These are phyloP conservation scores for Cyprinodon variegatus DNA, from an alignment of 2,113 vertebrate genomes.

Conservation along the genomic window DNA sequence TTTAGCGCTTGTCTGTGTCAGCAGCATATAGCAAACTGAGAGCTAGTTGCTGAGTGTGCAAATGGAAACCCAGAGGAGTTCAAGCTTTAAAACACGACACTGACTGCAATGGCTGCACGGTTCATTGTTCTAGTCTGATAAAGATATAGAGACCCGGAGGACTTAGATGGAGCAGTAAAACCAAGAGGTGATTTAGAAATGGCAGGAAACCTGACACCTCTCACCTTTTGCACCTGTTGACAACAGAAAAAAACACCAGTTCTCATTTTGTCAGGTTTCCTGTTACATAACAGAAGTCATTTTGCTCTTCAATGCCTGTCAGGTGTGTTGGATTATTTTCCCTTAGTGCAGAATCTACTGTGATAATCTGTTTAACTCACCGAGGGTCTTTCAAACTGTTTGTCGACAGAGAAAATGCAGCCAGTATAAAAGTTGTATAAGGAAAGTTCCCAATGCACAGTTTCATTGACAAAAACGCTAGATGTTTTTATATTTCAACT, in stretches of 20 bases:
- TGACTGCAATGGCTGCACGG: slow-evolving; percentile 54
- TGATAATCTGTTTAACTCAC: not conserved
- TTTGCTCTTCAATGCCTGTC: slow-evolving; percentile 23
- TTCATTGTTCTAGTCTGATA: slow-evolving; percentile 52
- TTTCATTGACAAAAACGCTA: not conserved
- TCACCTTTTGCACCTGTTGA: slow-evolving; percentile 21
- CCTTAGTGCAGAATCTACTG: not conserved
- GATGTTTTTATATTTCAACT: not conserved
- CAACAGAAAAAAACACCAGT: not conserved
- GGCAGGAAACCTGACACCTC: not conserved
- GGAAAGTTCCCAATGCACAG: too few relatives aligned
- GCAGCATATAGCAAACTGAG: slow-evolving; percentile 42
- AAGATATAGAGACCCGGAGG: slow-evolving; percentile 47
- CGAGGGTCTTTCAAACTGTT: not conserved
- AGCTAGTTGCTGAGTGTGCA: slow-evolving; percentile 61
- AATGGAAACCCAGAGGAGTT: slow-evolving; percentile 50
- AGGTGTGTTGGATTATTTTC: not conserved
- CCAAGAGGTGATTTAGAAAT: not conserved
- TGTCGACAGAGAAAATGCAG: not conserved
- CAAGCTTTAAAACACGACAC: slow-evolving; percentile 40
- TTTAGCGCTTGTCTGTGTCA: slow-evolving; percentile 63
- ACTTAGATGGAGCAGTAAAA: slow-evolving; percentile 23
- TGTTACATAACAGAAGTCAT: slow-evolving; percentile 22
- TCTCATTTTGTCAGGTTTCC: slow-evolving; percentile 7
- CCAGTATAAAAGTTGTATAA: too few relatives aligned